A percentile compares a stretch with the other conserved stretches of the same genome.
Conservation (phyloP, 2,797 vertebrate species). For the Toxotes lorentzi region DNA sequence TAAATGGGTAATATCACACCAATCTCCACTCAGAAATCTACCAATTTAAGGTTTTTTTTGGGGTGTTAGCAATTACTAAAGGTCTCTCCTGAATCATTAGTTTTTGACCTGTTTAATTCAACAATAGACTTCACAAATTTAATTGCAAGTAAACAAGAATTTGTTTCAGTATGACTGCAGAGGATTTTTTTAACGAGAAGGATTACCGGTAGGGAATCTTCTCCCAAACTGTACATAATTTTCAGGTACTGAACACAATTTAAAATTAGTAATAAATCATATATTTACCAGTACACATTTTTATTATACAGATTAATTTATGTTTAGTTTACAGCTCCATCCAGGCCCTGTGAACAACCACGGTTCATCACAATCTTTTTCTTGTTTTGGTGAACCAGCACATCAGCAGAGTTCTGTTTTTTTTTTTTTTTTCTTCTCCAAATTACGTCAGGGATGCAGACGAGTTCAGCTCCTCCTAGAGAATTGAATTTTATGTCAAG, state of each 20-base stretch:
- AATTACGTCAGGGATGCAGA: slow-evolving; percentile 58
- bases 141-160: neutral
- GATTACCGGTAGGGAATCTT: too few relatives aligned
- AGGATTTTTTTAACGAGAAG: too few relatives aligned
- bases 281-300: too few relatives aligned
- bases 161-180: neutral
- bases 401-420: slow-evolving; percentile 37
- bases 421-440: slow-evolving; percentile 38
- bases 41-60: neutral
- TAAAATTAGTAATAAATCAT: too few relatives aligned
- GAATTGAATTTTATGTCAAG: slow-evolving; percentile 47
- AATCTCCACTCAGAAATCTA: slow-evolving; percentile 2
- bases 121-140: neutral
- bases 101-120: too few relatives aligned
- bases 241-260: too few relatives aligned
- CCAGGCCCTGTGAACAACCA: slow-evolving; percentile 12
- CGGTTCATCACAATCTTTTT: slow-evolving; percentile 10
- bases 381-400: slow-evolving; percentile 35
- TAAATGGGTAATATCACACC: neutral
- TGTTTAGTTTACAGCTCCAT: too few relatives aligned
- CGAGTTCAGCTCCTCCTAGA: slow-evolving; percentile 32
- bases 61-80: neutral
- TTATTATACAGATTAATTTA: too few relatives aligned
- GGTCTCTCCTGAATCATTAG: neutral
- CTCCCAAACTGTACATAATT: too few relatives aligned